Conservation (phyloP, 2,888 invertebrate genomes). For the Stenchaetothrips biformis region DNA sequence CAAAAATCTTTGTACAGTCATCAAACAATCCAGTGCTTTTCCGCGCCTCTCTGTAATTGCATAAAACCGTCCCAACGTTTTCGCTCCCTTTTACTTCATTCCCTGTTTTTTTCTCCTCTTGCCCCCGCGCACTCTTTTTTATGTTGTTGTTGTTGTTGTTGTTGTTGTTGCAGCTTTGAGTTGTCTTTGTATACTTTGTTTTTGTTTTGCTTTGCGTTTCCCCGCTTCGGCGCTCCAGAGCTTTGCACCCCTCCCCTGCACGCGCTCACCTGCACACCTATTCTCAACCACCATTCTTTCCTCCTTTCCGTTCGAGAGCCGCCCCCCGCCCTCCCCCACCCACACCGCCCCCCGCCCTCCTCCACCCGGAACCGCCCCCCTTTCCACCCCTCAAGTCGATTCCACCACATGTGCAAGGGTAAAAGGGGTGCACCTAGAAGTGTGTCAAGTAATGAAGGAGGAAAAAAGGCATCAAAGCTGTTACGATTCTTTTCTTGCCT, state of each 20-base stretch:
- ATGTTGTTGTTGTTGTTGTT: neutral
- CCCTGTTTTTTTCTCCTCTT: neutral
- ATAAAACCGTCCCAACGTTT: constrained; percentile 12
- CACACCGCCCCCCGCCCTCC: too few species aligned
- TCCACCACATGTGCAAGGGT: too few species aligned
- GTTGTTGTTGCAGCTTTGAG: neutral
- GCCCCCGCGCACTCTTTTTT: neutral
- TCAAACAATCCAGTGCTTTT: neutral
- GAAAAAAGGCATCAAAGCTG: too few species aligned
- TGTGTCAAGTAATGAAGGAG: too few species aligned
- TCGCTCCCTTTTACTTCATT: neutral
- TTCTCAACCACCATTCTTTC: too few species aligned
- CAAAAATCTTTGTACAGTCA: constrained; percentile 22
- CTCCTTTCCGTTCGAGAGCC: too few species aligned
- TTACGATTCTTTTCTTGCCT: too few species aligned
- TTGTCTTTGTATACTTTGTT: constrained; percentile 5
- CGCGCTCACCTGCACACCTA: neutral
- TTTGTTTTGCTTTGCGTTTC: neutral
- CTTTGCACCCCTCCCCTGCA: neutral
- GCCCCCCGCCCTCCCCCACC: too few species aligned
- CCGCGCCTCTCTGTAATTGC: neutral
- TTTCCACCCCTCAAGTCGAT: too few species aligned
- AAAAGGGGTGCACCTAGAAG: too few species aligned
- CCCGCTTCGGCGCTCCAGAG: neutral
- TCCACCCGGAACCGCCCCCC: too few species aligned